Conservation (phyloP, 2,797 vertebrate genomes). For the Streptopelia turtur region DNA sequence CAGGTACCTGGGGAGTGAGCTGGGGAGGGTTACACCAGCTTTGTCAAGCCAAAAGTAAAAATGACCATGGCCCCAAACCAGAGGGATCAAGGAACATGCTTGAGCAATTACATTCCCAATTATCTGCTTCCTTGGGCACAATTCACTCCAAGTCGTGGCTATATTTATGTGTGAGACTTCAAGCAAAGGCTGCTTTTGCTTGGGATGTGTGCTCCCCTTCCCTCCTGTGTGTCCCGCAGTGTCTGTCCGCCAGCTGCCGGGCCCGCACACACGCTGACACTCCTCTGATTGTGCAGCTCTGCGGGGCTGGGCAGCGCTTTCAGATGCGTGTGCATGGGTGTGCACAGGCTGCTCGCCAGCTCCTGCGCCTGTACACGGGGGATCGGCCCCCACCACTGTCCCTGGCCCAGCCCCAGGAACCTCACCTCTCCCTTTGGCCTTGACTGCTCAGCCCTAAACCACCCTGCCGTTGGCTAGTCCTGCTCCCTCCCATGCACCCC, state of each 20-base stretch:
- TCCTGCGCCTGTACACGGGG: background rate
- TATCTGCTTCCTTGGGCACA: slow-evolving; percentile 41
- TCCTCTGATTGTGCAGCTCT: background rate
- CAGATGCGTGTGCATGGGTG: background rate
- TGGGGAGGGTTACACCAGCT: background rate
- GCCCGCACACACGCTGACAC: rapidly evolving
- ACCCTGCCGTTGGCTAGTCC: background rate
- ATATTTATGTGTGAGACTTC: background rate
- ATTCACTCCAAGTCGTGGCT: background rate
- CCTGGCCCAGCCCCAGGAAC: background rate
- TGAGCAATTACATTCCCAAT: slow-evolving; percentile 33
- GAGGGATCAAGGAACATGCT: slow-evolving; percentile 39
- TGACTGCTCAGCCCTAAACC: background rate
- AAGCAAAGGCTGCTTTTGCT: background rate
- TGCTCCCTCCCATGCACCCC: rapidly evolving
- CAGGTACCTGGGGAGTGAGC: slow-evolving; percentile 43
- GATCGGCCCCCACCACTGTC: rapidly evolving
- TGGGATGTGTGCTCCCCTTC: background rate
- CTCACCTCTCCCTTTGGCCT: background rate
- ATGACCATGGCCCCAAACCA: slow-evolving; percentile 33
- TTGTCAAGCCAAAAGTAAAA: slow-evolving; percentile 3
- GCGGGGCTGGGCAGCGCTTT: background rate
- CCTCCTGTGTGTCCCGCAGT: background rate
- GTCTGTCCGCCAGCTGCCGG: background rate
- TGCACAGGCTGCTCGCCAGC: background rate